These are phyloP conservation scores for Eucera pruinosa DNA, from an alignment of 2,888 invertebrate species.

Conservation along the genomic window DNA sequence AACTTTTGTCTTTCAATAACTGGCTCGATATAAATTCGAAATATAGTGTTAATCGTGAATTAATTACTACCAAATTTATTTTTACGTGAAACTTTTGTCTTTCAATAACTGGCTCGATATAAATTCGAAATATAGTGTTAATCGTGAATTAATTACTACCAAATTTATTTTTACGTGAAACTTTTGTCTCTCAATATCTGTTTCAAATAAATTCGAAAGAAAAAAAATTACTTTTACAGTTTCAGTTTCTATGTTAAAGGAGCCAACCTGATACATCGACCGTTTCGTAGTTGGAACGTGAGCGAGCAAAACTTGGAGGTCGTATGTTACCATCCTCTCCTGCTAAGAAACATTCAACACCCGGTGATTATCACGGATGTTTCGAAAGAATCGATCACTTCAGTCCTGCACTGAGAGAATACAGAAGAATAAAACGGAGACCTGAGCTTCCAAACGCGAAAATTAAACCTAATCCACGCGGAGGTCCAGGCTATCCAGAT, in stretches of 20 bases:
- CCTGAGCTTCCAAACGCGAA: constrained; percentile 70
- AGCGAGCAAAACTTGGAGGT: constrained; percentile 35
- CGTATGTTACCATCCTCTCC: constrained; percentile 72
- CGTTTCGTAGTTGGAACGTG: constrained; percentile 39
- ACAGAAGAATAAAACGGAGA: constrained; percentile 29
- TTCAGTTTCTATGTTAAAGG: constrained; percentile 8
- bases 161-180: no score
- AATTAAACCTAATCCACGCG: constrained; percentile 78
- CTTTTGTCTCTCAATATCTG: no score
- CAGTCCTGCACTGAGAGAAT: constrained; percentile 70
- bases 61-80: no score
- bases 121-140: no score
- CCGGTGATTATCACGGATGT: constrained; percentile 86
- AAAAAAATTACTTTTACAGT: constrained; percentile 16
- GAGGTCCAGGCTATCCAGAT: constrained; percentile 85
- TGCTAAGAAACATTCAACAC: constrained; percentile 84
- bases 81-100: no score
- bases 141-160: no score
- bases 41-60: no score
- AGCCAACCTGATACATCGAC: constrained; percentile 23
- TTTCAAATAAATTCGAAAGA: background rate
- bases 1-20: no score
- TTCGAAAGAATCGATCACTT: constrained; percentile 79
- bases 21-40: no score
- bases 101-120: no score